Conservation (phyloP, 1,140 invertebrate genomes). For the Coptotermes formosanus region DNA sequence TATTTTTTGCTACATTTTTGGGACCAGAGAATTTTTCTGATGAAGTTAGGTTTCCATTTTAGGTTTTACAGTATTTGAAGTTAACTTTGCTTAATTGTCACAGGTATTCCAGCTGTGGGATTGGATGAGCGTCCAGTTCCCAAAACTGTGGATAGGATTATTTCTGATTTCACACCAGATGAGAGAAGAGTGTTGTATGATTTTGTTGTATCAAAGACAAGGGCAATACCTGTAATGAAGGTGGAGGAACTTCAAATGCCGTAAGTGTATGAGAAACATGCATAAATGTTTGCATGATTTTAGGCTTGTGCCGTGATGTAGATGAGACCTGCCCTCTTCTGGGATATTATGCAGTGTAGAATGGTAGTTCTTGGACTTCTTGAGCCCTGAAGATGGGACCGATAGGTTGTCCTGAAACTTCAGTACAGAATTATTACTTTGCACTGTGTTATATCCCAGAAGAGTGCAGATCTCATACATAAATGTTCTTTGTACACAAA, state of each 20-base stretch:
- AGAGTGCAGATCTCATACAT: no score
- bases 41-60: no score
- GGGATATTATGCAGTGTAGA: no score
- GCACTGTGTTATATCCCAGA: no score
- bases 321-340: no score
- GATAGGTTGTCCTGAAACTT: no score
- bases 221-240: background rate
- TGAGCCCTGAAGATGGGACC: no score
- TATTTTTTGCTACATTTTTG: no score
- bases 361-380: no score
- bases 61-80: background rate
- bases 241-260: conserved; percentile 27
- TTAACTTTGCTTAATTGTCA: background rate
- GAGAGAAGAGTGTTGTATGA: conserved; percentile 54
- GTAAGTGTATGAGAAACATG: conserved; percentile 19
- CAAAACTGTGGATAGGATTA: conserved; percentile 53
- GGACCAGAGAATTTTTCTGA: no score
- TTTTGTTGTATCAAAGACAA: conserved; percentile 49
- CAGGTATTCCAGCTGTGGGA: background rate
- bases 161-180: conserved; percentile 52
- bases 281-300: background rate
- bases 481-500: no score
- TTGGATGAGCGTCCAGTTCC: conserved; percentile 51
- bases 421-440: no score
- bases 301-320: background rate